These are phyloP conservation scores for Tarsius wallacei DNA, from an alignment of 2,797 vertebrate species.

Conservation along the genomic window DNA sequence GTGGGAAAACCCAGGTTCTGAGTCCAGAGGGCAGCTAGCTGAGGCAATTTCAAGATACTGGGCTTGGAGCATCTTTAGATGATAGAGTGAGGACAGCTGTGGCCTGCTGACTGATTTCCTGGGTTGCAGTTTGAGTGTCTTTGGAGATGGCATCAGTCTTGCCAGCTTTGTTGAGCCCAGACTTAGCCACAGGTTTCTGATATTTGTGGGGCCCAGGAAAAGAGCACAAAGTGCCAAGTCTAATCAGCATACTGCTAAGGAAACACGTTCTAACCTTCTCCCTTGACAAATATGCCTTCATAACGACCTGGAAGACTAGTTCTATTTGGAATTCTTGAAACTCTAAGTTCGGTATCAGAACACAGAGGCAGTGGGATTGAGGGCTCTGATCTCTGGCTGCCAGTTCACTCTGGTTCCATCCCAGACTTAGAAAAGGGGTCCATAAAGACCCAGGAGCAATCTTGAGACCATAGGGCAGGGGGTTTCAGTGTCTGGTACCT, in stretches of 20 bases:
- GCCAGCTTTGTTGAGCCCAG: neutral
- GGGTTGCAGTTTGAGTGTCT: neutral
- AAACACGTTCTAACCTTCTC: neutral
- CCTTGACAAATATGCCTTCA: neutral
- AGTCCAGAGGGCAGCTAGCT: neutral
- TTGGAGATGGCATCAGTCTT: neutral
- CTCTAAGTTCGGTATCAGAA: neutral
- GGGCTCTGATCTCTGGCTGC: neutral
- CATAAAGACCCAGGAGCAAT: neutral
- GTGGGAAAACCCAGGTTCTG: neutral
- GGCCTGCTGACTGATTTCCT: neutral
- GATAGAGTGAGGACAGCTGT: neutral
- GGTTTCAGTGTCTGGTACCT: neutral
- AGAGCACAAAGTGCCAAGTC: neutral
- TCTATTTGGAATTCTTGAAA: slow-evolving; percentile 14
- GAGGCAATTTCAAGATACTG: neutral
- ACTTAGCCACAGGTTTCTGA: neutral
- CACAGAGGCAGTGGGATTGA: neutral
- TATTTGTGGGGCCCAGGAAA: neutral
- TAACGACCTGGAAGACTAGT: neutral
- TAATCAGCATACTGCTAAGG: neutral
- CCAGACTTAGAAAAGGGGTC: neutral
- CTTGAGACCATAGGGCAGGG: neutral
- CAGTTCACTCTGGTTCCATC: neutral
- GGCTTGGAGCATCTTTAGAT: neutral